A percentile compares a stretch with the other conserved stretches of the same genome.
These are phyloP conservation scores for Chelon labrosus DNA, from an alignment of 2,797 vertebrate genomes.

Conservation along the genomic window DNA sequence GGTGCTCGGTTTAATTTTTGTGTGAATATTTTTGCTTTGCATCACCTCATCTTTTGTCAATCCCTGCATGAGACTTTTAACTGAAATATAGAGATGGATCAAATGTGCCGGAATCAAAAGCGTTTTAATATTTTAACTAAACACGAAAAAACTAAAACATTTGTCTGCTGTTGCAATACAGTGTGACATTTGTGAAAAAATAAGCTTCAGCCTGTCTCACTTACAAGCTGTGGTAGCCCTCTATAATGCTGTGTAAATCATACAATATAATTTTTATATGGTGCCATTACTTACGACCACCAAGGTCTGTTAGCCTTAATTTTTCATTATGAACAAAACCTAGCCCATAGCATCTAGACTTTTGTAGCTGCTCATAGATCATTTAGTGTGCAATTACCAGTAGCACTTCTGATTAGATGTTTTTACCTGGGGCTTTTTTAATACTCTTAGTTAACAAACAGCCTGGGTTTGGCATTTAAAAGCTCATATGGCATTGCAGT, in stretches of 20 bases:
- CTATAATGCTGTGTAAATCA: conserved; percentile 14
- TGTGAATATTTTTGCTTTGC: conserved; percentile 67
- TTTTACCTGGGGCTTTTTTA: conserved; percentile 48
- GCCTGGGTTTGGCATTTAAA: conserved; percentile 30
- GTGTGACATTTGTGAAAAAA: background rate
- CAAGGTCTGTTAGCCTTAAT: conserved; percentile 15
- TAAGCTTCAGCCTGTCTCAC: conserved; percentile 9
- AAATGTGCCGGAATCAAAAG: conserved; percentile 41
- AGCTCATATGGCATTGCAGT: conserved; percentile 17
- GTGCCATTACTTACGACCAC: conserved; percentile 15
- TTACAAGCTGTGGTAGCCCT: background rate
- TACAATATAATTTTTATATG: conserved; percentile 33
- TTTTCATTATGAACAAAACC: conserved; percentile 55
- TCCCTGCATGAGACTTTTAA: conserved; percentile 64
- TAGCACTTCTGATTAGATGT: conserved; percentile 51
- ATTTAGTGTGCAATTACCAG: conserved; percentile 61
- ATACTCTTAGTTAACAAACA: conserved; percentile 59
- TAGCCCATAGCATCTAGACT: conserved; percentile 43
- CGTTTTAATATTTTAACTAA: background rate
- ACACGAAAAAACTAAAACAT: background rate
- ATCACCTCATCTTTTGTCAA: conserved; percentile 60
- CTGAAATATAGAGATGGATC: conserved; percentile 82
- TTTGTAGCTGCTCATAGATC: conserved; percentile 54
- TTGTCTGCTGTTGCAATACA: background rate
- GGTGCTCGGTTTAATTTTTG: conserved; percentile 85